phyloP scores from a whole-genome alignment of 2,797 vertebrate genomes.

The Siniperca undulata region DNA sequence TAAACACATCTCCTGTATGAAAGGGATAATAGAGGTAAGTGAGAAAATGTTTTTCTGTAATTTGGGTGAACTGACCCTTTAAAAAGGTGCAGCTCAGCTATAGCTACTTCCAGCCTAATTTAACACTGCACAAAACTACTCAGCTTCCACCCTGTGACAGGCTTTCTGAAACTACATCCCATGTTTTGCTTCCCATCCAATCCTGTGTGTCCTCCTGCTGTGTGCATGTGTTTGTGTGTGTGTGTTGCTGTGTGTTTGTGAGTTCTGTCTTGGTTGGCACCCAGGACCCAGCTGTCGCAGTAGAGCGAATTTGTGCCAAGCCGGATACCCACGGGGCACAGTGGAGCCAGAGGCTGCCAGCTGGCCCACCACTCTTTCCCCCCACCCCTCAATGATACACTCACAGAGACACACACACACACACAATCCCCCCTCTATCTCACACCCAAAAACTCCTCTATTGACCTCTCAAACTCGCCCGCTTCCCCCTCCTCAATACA shows the following conservation, averaged over 20 bases:
- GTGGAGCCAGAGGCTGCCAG: constrained; percentile 77
- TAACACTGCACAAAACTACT: constrained; percentile 1
- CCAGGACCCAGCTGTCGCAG: constrained; percentile 74
- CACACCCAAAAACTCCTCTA: constrained; percentile 52
- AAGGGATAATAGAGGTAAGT: neutral
- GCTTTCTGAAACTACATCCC: constrained; percentile 21
- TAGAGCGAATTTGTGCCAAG: constrained; percentile 64
- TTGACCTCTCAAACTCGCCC: constrained; percentile 46
- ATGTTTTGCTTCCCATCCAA: constrained; percentile 25
- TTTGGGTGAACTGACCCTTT: neutral
- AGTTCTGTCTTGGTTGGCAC: constrained; percentile 61
- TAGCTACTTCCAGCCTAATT: constrained; percentile 5
- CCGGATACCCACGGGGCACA: constrained; percentile 70
- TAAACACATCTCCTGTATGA: neutral
- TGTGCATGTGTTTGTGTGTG: constrained; percentile 17
- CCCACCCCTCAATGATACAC: constrained; percentile 23
- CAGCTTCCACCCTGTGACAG: constrained; percentile 14
- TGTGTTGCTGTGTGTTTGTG: constrained; percentile 25
- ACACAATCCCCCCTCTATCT: constrained; percentile 39
- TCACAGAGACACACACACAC: constrained; percentile 36
- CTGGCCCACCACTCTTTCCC: constrained; percentile 58
- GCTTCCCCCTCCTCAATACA: constrained; percentile 22
- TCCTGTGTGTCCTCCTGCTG: constrained; percentile 21
- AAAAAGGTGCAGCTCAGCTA: neutral
- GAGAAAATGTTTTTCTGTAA: neutral